Evolutionary conservation across 2,888 invertebrate genomes (phyloP), one percentile per base, ranked within the genome.

Genomic region (Melipona beecheii): DNA sequence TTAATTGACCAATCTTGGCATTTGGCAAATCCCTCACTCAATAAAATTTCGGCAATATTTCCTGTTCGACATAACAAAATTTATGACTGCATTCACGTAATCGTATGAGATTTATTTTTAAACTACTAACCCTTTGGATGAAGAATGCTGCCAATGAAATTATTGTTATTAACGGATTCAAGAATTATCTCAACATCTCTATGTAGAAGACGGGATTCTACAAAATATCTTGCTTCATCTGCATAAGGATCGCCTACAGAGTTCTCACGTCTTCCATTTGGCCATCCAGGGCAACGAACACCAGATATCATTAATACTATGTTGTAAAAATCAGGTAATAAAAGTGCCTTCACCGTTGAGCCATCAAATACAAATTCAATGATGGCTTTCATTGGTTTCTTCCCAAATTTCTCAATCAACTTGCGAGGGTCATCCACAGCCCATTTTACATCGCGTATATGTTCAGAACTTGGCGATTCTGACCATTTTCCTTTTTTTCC

Each of bases 351-450:
- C 21, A 99, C 97, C 1, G 99, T 99, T 54, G 99, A 99, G 0
- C 99, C 99, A 95, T 99, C 99, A 78, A 99, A 96, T 0, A 99
- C 99, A 95, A 99, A 98, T 94, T 99, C 99, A 90, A 99, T 97
- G 79, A 99, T 97, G 68, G 99, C 99, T 94, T 97, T 97, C 9
- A 99, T 95, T 0, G 98, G 98, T 93, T 98, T 97, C 58, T 97
- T 97, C 85, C 97, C 97, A 87, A 96, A 96, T 92, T 98, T 97
- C 91, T 99, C 98, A 5, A 99, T 97, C 95, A 97, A 96, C 73
- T 96, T 96, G 74, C 97, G 95, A n/a, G 97, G 96, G 93, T 98
- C 98, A 21, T 99, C 99, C 65, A 98, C 96, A 4, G 96, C 96
- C 98, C 99, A 99, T 93, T 97, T 98, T 87, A 99, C 97, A 88